Conservation (phyloP, 2,797 vertebrate species). For the Sebastes vulpes region DNA sequence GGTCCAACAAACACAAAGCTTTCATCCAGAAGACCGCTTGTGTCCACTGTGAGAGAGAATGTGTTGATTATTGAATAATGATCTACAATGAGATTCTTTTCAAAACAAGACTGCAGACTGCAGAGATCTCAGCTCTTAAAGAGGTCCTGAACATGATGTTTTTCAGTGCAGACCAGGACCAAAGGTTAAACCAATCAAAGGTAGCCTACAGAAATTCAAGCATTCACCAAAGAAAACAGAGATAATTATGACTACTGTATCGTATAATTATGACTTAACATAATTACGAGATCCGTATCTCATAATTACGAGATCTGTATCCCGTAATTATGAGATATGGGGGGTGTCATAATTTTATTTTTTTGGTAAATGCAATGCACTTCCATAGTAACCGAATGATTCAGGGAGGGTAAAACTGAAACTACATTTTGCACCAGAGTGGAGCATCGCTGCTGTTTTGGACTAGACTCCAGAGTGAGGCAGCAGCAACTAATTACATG, state of each 20-base stretch:
- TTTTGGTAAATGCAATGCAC: not conserved
- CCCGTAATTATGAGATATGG: not conserved
- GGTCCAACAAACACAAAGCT: too few relatives aligned
- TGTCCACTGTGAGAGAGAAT: too few relatives aligned
- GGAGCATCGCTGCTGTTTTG: not conserved
- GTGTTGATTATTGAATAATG: not conserved
- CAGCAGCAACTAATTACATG: conserved; percentile 9
- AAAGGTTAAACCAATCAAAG: not conserved
- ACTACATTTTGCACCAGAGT: not conserved
- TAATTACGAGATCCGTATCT: not conserved
- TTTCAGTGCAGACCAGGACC: not conserved
- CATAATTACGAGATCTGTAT: not conserved
- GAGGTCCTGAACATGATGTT: not conserved
- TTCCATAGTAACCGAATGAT: not conserved
- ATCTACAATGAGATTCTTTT: not conserved
- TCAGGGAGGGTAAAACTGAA: not conserved
- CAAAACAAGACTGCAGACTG: not conserved
- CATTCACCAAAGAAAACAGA: not conserved
- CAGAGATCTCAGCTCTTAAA: not conserved
- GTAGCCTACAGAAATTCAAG: not conserved
- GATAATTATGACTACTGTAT: not conserved
- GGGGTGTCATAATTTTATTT: not conserved
- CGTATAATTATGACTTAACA: not conserved
- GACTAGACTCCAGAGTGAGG: not conserved
- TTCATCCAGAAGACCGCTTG: too few relatives aligned